Conservation (phyloP, 2,888 invertebrate genomes). For the Erpobdella octoculata region DNA sequence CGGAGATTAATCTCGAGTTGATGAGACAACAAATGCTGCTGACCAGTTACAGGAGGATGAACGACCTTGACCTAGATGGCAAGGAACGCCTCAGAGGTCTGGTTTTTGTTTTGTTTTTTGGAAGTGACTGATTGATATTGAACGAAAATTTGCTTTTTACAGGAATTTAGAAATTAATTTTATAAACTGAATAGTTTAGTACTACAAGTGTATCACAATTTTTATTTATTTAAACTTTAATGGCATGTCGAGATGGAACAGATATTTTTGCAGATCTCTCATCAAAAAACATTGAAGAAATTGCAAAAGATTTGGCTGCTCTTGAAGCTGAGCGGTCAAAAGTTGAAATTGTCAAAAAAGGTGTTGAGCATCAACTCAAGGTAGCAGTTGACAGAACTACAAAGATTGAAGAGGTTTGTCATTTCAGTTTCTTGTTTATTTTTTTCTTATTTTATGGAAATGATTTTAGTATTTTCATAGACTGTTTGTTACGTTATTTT, state of each 20-base stretch:
- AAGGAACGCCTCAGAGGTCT: not conserved
- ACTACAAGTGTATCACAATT: not conserved
- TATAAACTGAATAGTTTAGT: not conserved
- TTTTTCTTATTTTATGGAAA: no score
- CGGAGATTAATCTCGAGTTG: slow-evolving; percentile 77
- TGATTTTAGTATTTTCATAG: no score
- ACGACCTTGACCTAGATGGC: not conserved
- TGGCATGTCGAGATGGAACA: not conserved
- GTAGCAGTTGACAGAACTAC: slow-evolving; percentile 70
- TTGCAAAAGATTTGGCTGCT: slow-evolving; percentile 56
- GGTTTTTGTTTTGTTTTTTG: not conserved
- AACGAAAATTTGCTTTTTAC: no score
- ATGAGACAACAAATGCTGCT: slow-evolving; percentile 80
- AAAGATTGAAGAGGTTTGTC: slow-evolving; percentile 70
- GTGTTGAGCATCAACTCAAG: slow-evolving; percentile 73
- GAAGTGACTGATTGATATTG: not conserved
- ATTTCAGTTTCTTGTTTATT: no score
- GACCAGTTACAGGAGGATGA: slow-evolving; percentile 57
- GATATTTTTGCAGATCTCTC: not conserved
- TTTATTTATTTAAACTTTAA: not conserved
- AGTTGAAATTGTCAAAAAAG: slow-evolving; percentile 67
- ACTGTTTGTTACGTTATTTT: no score
- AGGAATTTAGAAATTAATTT: not conserved
- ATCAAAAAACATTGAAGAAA: slow-evolving; percentile 42
- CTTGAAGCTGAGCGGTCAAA: slow-evolving; percentile 77